phyloP scores from a whole-genome alignment of 2,797 vertebrate species.

The Argya squamiceps region DNA sequence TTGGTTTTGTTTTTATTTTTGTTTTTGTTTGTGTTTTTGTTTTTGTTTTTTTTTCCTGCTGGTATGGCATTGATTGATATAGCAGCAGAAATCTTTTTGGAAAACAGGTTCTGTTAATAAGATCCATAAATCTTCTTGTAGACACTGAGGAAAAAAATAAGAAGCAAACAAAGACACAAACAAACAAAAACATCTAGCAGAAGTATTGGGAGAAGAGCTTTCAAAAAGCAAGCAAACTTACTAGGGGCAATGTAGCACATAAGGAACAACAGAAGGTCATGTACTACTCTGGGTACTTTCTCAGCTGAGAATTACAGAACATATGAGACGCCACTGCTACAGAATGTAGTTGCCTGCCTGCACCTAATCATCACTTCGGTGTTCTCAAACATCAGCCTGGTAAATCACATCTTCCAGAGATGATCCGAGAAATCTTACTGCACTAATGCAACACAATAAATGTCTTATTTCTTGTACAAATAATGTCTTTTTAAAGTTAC shows the following conservation, averaged over 20 bases:
- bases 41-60: neutral
- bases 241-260: neutral
- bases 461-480: neutral
- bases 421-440: neutral
- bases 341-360: neutral
- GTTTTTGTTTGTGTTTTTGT: too few species aligned
- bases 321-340: neutral
- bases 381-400: neutral
- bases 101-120: neutral
- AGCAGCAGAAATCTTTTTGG: neutral
- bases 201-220: neutral
- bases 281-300: neutral
- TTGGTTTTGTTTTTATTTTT: too few species aligned
- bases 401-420: neutral
- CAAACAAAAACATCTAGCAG: neutral
- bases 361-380: neutral
- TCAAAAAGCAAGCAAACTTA: neutral
- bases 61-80: neutral
- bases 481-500: neutral
- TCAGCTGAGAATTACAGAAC: neutral
- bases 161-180: neutral
- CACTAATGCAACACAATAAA: neutral
- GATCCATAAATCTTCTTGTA: conserved; percentile 15
- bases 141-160: neutral
- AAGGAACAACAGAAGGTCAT: neutral